Percentiles rank a stretch among this genome's conserved stretches.
Evolutionary conservation across 1,140 invertebrate genomes (phyloP).

Genomic region (Solenopsis invicta): DNA sequence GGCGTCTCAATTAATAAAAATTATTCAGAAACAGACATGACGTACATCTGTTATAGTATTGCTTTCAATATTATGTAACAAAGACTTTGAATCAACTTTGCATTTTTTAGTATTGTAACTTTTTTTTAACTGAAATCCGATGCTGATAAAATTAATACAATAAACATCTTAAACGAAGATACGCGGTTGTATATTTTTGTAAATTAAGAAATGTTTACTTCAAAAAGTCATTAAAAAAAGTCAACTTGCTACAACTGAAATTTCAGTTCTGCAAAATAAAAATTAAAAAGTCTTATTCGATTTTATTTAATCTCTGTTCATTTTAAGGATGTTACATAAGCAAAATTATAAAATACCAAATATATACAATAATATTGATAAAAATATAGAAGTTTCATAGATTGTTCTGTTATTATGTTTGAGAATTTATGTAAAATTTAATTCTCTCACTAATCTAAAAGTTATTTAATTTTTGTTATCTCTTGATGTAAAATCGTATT

Average conservation of each 20-base stretch:
- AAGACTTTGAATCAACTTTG: neutral
- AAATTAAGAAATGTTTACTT: neutral
- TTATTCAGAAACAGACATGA: neutral
- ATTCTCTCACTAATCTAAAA: too few species aligned
- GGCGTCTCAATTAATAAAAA: neutral
- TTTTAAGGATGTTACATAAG: neutral
- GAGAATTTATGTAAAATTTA: too few species aligned
- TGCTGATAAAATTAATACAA: neutral
- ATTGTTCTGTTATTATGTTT: too few species aligned
- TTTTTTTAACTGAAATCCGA: neutral
- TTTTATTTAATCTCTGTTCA: neutral
- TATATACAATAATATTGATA: too few species aligned
- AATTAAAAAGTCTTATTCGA: neutral
- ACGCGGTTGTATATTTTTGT: neutral
- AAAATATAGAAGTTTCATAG: too few species aligned
- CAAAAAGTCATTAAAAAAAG: neutral
- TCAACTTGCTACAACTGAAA: neutral
- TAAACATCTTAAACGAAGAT: neutral
- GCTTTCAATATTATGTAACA: neutral
- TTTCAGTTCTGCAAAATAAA: neutral
- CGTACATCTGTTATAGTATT: neutral
- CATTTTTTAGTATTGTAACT: neutral
- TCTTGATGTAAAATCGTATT: too few species aligned
- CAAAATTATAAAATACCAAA: too few species aligned
- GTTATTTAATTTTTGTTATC: too few species aligned